Evolutionary conservation across 2,797 vertebrate genomes (phyloP), one percentile per base, ranked within the genome.

Genomic region (Acrossocheilus wenchowensis): DNA sequence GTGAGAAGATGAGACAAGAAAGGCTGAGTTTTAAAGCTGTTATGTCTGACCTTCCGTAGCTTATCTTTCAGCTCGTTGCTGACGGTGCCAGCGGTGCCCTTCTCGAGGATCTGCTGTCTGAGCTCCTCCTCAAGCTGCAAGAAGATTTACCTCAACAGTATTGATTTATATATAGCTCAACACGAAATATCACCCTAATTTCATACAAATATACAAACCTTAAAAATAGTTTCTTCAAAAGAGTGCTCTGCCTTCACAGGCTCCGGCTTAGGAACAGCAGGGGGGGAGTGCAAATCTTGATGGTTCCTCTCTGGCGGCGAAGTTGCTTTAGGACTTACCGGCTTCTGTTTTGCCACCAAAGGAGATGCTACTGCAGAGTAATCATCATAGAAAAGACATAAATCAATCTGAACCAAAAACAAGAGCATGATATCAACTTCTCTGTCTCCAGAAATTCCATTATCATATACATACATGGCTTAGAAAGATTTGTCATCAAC

Each of bases 51-150:
- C 94, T 93, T 93, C 87, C 80, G 94, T 52, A 98, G 95, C 85
- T 96, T 97, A 57, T 95, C 92, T 89, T 97, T 98, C 64, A 98
- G 92, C 71, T 97, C 95, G 48, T 90, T 93, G 92, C 92, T 93
- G 66, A 98, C 91, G 9, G 93, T 94, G 50, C 95, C 96, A 83
- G 96, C 95, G 2, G 96, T 92, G 90, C 96, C 96, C 87, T 95
- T 95, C 71, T 97, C 94, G 45, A 95, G 84, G 83, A 98, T 96
- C 68, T 90, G 92, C 66, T 94, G 93, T 71, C 92, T 94, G 84
- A 98, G 93, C 50, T 96, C 94, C 78, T 95, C 93, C 86, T 97
- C 95, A 89, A 97, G 92, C 97, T 98, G 87, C 34, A 81, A 54
- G 4, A 54, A 68, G 39, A 75, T 88, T 50, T 23, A 80, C 54